A percentile compares a stretch with the other conserved stretches of the same genome.
Conservation (phyloP, 2,888 invertebrate species). For the Heteromyza rotundicornis region DNA sequence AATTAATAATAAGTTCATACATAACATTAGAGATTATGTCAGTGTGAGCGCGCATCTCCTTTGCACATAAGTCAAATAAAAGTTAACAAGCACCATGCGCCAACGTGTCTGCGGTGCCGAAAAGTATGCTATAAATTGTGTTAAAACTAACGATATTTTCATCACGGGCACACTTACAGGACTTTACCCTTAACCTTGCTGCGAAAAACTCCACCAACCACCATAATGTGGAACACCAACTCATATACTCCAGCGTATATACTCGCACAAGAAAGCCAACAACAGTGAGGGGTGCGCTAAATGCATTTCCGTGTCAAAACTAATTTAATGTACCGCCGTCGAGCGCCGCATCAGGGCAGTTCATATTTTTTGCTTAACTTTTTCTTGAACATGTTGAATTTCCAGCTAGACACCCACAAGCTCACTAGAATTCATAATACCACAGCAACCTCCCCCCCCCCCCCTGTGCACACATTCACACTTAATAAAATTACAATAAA, state of each 20-base stretch:
- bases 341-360: not conserved
- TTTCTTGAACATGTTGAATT: not conserved
- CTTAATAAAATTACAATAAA: not conserved
- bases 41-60: too few relatives aligned
- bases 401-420: not conserved
- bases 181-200: too few relatives aligned
- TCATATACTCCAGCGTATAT: too few relatives aligned
- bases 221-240: too few relatives aligned
- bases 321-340: conserved; percentile 1
- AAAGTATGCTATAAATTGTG: not conserved
- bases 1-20: too few relatives aligned
- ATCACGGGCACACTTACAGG: too few relatives aligned
- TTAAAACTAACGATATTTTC: not conserved
- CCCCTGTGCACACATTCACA: not conserved
- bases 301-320: conserved; percentile 1
- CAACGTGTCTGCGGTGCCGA: not conserved
- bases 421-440: not conserved
- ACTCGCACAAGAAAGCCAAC: not conserved
- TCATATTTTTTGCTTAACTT: not conserved
- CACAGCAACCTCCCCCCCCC: not conserved
- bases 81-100: too few relatives aligned
- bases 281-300: not conserved
- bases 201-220: too few relatives aligned
- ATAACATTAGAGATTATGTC: too few relatives aligned
- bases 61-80: too few relatives aligned